Evolutionary conservation across 2,113 vertebrate species (phyloP), one percentile per base, ranked within the genome.

Genomic region (Oceanites oceanicus): DNA sequence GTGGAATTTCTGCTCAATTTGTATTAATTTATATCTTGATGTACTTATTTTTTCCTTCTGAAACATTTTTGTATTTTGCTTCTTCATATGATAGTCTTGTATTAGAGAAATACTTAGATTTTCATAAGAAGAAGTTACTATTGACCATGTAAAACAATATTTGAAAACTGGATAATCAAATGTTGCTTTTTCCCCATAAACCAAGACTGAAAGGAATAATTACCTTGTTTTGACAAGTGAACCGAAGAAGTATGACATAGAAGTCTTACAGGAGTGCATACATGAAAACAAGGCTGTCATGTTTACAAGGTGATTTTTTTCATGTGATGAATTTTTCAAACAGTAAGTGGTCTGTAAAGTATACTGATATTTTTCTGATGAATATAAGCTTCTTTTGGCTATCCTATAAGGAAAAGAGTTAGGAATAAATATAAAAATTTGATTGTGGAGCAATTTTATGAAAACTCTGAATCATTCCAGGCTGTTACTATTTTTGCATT

Each of bases 221-320:
- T 98, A 88, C 90, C 79, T 95, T 97, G 76, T 97, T 98, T 97
- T 97, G 94, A 96, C 96, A 97, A 95, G 91, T 63, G 87, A 96
- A 91, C 86, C 25, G 56, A 94, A 72, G 77, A 94, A 92, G 40
- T 74, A 94, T 94, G 88, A 92, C 91, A 97, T 47, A 85, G 68
- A 82, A 96, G 38, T 93, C 93, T 96, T 96, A 88, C 7, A 89
- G 88, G 63, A 94, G 79, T 84, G 63, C 86, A 87, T 84, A 92
- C 73, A 52, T 92, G 82, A 91, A 96, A 97, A 96, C 86, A 86
- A 91, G 88, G 72, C 92, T 97, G 95, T 96, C 92, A 86, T 97
- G 96, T 97, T 97, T 97, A 96, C 97, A 97, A 95, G 95, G 71
- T 73, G 36, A 47, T 95, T 91, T 96, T 95, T 96, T 90, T 95